Evolutionary conservation across 1,140 invertebrate species (phyloP), one percentile per base, ranked within the genome.

Genomic region (Dendrolimus punctatus): DNA sequence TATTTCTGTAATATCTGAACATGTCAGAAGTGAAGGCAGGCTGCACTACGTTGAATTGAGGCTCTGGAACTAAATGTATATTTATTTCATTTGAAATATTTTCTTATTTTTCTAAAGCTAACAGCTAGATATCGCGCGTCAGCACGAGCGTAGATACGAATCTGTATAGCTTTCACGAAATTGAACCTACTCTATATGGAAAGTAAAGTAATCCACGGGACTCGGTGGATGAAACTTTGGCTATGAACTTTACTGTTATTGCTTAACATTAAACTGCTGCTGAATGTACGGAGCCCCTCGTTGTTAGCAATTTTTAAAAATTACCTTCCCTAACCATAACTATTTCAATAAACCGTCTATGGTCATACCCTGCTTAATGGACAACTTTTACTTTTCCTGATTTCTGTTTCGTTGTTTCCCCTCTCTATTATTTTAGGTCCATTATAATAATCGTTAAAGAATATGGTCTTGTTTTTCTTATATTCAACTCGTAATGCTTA

Each of bases 231-330:
- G 68, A 67, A 75, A 73, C 64, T 76, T 76, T 59, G 73, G 76
- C 74, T 76, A 80, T 83, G 79, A 82, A 77, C 79, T 76, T 82
- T 80, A 85, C 73, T 85, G 78, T 85, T 85, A 85, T 83, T 56
- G 71, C 60, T 56, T n/a, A 50, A 68, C 71, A 74, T 84, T 80
- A 80, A 75, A 79, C 73, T 74, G 71, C 66, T 76, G 59, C 68
- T 66, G 62, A 78, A 73, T 76, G 72, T 72, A 69, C 71, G 62
- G 49, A 64, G 57, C 60, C 44, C 64, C 68, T 70, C 67, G 65
- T 67, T 66, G 66, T 62, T 66, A 62, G 77, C 73, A 77, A 76
- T 85, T 85, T 81, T 82, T 76, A 70, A 79, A 80, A 81, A 85
- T 81, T 76, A 77, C 75, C 72, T 64, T 62, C 68, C 57, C 64